Evolutionary conservation across 1,140 invertebrate species (phyloP).

Genomic region (Tyrophagus putrescentiae): DNA sequence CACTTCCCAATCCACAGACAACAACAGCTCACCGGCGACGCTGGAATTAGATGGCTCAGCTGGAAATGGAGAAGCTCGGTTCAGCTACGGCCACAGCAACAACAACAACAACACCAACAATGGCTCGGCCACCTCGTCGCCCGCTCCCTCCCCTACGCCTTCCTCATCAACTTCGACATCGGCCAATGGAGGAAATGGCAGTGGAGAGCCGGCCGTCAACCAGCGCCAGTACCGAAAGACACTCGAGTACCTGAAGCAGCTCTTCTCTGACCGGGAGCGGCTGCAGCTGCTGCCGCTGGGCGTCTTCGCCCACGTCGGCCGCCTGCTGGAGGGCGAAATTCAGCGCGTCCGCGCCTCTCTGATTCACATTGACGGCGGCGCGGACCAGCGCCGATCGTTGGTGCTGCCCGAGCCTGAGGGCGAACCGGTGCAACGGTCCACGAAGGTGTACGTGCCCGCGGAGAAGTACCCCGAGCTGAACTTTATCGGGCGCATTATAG

Average conservation of each 20-base stretch:
- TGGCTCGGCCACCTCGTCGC: no score
- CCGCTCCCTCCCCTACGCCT: no score
- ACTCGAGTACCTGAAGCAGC: slow-evolving; percentile 8
- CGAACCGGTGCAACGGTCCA: background rate
- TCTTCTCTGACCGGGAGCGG: slow-evolving; percentile 13
- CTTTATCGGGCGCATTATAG: slow-evolving; percentile 7
- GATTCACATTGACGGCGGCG: slow-evolving; percentile 11
- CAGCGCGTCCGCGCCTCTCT: background rate
- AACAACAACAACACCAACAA: no score
- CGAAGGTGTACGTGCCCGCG: background rate
- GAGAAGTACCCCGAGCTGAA: slow-evolving; percentile 2
- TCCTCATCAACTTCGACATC: no score
- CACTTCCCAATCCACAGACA: no score
- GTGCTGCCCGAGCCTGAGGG: slow-evolving; percentile 7
- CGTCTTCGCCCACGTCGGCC: background rate
- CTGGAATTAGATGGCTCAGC: no score
- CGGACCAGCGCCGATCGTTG: background rate
- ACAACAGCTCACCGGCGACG: no score
- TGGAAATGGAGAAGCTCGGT: no score
- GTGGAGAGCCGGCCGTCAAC: no score
- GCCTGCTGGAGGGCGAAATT: slow-evolving; percentile 2
- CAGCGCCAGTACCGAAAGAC: background rate
- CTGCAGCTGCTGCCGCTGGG: background rate
- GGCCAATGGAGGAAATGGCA: no score
- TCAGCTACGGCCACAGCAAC: no score